Evolutionary conservation across 2,888 invertebrate genomes (phyloP), one percentile per base, ranked within the genome.

Genomic region (Congeria kusceri): DNA sequence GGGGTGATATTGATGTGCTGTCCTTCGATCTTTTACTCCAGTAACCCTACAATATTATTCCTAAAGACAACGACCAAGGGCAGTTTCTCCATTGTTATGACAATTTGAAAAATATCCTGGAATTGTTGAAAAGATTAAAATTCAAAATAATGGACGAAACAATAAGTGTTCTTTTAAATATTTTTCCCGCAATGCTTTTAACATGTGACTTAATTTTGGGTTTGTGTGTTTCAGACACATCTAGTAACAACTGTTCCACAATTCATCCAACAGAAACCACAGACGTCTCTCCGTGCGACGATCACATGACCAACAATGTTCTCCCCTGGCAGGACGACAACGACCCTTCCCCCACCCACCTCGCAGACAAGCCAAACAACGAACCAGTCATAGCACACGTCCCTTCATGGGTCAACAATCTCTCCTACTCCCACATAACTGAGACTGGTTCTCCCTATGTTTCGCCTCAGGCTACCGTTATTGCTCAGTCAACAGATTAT

Each of bases 361-460:
- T 97, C 97, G 32, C 98, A 97, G 2, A 64, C 59, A 70, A 77
- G 23, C 83, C 78, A 13, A 79, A 90, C 74, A 90, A 92, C 66
- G 89, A 90, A 46, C 92, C 92, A 0, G 80, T 88, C 13, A 85
- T 89, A 62, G 96, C 96, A 57, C 98, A 98, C 93, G 98, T 98
- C 92, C 98, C 98, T 15, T 96, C 97, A 18, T 98, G 98, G 98
- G 98, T 98, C 58, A 97, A 97, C 46, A 98, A 98, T 93, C 97
- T 98, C 93, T 98, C 98, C 91, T 98, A 98, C 92, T 94, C 98
- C 89, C 90, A 89, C 69, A 80, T 90, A 25, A 88, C 87, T 27
- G 90, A 90, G 63, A 84, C 89, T 7, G 89, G 89, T 9, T 91
- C 91, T 1, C 91, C 91, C 0, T 90, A 89, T 69, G 85, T 88